Conservation (phyloP, 2,888 invertebrate genomes). For the Pasiphila rectangulata region DNA sequence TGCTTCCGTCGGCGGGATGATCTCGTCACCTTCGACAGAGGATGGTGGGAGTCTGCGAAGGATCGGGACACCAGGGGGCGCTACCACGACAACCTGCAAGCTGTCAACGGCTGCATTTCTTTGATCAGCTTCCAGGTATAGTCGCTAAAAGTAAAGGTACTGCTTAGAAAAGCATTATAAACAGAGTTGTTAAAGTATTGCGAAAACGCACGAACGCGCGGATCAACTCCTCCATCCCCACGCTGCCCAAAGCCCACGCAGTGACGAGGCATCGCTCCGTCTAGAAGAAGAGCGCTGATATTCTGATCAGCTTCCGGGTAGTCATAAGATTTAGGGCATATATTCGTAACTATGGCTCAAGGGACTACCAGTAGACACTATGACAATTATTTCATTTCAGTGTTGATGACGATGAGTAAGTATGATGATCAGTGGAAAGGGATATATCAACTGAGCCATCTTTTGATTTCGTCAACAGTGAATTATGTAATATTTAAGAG, state of each 20-base stretch:
- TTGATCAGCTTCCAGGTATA: constrained; percentile 79
- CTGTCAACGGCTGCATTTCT: constrained; percentile 72
- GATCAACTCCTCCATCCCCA: constrained; percentile 71
- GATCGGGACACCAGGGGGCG: constrained; percentile 74
- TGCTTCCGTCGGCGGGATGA: too few species aligned
- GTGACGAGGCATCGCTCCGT: constrained; percentile 67
- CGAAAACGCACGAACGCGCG: constrained; percentile 65
- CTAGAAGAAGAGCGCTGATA: constrained; percentile 75
- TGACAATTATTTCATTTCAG: too few species aligned
- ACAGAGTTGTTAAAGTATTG: constrained; percentile 73
- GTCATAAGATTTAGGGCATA: too few species aligned
- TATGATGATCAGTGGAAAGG: too few species aligned
- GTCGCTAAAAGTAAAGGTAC: constrained; percentile 64
- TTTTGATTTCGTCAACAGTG: too few species aligned
- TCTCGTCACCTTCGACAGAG: too few species aligned
- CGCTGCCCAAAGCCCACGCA: constrained; percentile 66
- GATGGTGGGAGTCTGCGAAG: too few species aligned
- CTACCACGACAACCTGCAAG: constrained; percentile 75
- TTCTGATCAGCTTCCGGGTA: constrained; percentile 70
- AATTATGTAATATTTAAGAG: too few species aligned
- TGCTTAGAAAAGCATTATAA: constrained; percentile 73
- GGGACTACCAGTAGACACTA: too few species aligned
- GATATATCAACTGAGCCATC: too few species aligned
- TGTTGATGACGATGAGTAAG: too few species aligned
- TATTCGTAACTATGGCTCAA: too few species aligned